Evolutionary conservation across 2,113 vertebrate species (phyloP).

Genomic region (Pollimyrus isidori): DNA sequence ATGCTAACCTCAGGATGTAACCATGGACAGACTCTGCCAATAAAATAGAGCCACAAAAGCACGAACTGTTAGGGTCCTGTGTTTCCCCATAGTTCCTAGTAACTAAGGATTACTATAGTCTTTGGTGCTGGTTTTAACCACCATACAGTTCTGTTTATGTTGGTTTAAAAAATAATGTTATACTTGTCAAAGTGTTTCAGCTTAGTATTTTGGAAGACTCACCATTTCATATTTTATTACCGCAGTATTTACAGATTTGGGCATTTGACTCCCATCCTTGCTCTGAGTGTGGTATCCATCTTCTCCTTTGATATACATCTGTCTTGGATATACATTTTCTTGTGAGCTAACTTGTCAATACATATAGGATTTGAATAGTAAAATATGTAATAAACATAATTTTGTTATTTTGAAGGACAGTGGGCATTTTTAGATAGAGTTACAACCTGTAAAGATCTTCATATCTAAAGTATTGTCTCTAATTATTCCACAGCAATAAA

Average conservation of each 20-base stretch:
- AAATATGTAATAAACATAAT: neutral
- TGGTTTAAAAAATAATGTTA: too few species aligned
- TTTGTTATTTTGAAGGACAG: neutral
- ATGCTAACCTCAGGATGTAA: neutral
- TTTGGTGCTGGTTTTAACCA: neutral
- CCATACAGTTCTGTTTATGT: neutral
- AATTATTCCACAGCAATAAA: neutral
- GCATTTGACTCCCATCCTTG: neutral
- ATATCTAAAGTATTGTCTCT: neutral
- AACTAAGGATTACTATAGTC: neutral
- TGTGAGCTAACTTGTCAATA: neutral
- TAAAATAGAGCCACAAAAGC: neutral
- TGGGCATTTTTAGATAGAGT: neutral
- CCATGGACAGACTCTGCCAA: neutral
- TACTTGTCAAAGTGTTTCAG: neutral
- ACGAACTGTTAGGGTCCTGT: neutral
- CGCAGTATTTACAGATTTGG: neutral
- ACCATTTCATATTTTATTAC: neutral
- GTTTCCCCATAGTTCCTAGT: neutral
- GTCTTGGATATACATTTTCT: neutral
- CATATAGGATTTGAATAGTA: neutral
- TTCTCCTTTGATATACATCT: neutral
- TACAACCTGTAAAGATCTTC: neutral
- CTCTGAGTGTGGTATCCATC: neutral
- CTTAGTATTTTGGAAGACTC: neutral